phyloP scores from a whole-genome alignment of 2,797 vertebrate genomes.

The Pipistrellus pygmaeus region DNA sequence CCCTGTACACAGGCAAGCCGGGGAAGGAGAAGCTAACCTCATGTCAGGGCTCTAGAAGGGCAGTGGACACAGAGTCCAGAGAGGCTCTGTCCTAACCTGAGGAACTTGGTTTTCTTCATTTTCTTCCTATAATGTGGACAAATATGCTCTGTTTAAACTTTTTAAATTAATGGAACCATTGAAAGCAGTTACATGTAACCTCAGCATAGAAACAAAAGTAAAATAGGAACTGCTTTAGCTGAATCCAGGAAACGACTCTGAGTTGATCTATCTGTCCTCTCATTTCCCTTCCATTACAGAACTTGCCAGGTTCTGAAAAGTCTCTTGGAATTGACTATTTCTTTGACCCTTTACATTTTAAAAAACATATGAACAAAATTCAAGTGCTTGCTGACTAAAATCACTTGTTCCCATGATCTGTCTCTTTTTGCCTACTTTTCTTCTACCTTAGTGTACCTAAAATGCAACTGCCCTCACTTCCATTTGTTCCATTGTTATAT shows the following conservation, averaged over 20 bases:
- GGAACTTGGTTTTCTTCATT: background rate
- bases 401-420: background rate
- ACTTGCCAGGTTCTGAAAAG: background rate
- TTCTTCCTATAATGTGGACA: background rate
- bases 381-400: background rate
- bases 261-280: background rate
- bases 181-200: background rate
- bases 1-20: background rate
- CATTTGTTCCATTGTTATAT: background rate
- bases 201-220: slow-evolving; percentile 8
- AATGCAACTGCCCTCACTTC: background rate
- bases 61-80: background rate
- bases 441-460: background rate
- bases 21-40: background rate
- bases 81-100: background rate
- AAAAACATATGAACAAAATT: background rate
- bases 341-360: background rate
- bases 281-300: background rate
- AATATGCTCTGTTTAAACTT: background rate
- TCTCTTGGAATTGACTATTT: background rate
- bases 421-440: background rate
- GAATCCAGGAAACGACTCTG: background rate
- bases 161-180: background rate
- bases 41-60: background rate
- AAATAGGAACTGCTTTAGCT: background rate